phyloP scores from a whole-genome alignment of 1,140 invertebrate genomes.

The Sinonovacula constricta region DNA sequence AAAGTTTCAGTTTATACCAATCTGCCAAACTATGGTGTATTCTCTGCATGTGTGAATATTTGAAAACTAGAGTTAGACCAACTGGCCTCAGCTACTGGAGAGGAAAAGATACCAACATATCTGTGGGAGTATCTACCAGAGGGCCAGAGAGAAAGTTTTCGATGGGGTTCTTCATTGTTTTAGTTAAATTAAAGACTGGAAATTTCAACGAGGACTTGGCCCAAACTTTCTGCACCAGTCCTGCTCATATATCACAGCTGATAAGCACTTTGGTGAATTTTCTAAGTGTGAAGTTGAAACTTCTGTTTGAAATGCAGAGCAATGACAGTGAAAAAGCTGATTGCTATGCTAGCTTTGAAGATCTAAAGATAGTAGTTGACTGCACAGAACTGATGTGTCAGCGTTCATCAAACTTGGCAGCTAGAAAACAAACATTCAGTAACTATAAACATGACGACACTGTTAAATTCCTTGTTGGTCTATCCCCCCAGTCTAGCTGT shows the following conservation, averaged over 20 bases:
- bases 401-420: not conserved
- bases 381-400: slow-evolving; percentile 23
- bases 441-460: slow-evolving; percentile 26
- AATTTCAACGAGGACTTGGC: too few relatives aligned
- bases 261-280: not conserved
- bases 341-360: not conserved
- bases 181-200: too few relatives aligned
- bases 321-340: too few relatives aligned
- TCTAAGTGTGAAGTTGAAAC: not conserved
- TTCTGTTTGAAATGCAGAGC: slow-evolving; percentile 28
- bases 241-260: slow-evolving; percentile 13
- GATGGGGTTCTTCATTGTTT: too few relatives aligned
- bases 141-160: not conserved
- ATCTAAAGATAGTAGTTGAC: not conserved
- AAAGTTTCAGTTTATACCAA: slow-evolving; percentile 30
- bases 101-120: not conserved
- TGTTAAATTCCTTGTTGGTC: slow-evolving; percentile 15
- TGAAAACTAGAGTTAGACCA: not conserved
- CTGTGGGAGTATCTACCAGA: not conserved
- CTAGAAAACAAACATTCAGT: slow-evolving; percentile 14
- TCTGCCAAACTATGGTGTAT: slow-evolving; percentile 15
- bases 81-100: slow-evolving; percentile 9
- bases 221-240: not conserved
- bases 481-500: slow-evolving; percentile 19
- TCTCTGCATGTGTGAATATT: not conserved